Conservation (phyloP, 2,797 vertebrate genomes). For the Crax fasciolata region DNA sequence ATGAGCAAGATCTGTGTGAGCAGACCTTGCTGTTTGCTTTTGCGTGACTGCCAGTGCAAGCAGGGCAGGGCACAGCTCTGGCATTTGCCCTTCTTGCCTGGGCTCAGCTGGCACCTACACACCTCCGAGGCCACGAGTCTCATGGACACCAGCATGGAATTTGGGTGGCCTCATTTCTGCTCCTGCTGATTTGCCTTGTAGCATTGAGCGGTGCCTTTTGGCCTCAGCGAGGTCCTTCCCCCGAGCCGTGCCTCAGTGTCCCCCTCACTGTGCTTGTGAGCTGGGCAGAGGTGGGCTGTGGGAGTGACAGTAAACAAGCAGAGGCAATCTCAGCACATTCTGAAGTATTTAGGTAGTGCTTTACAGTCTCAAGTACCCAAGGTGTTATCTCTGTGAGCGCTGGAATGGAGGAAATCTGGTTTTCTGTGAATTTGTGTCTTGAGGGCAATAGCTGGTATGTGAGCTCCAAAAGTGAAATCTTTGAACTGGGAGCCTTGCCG, state of each 20-base stretch:
- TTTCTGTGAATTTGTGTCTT: neutral
- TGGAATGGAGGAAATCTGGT: constrained; percentile 45
- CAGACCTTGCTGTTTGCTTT: neutral
- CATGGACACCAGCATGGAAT: neutral
- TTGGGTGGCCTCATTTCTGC: neutral
- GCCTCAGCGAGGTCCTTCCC: neutral
- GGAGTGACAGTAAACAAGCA: neutral
- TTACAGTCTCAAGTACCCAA: neutral
- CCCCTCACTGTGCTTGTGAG: accelerated
- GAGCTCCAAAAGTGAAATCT: neutral
- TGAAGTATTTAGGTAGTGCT: neutral
- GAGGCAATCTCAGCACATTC: neutral
- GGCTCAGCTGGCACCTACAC: neutral
- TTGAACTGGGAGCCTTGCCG: neutral
- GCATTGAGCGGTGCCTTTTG: neutral
- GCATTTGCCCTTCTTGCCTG: neutral
- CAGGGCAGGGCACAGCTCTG: neutral
- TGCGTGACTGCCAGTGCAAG: neutral
- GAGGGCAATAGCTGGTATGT: neutral
- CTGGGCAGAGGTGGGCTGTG: neutral
- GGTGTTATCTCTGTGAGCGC: neutral
- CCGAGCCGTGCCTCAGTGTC: neutral
- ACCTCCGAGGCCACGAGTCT: accelerated
- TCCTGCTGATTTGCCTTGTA: neutral
- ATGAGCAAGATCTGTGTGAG: neutral